These are phyloP conservation scores for Mus musculus DNA, from an alignment of 2,113 vertebrate species.

Conservation along the genomic window DNA sequence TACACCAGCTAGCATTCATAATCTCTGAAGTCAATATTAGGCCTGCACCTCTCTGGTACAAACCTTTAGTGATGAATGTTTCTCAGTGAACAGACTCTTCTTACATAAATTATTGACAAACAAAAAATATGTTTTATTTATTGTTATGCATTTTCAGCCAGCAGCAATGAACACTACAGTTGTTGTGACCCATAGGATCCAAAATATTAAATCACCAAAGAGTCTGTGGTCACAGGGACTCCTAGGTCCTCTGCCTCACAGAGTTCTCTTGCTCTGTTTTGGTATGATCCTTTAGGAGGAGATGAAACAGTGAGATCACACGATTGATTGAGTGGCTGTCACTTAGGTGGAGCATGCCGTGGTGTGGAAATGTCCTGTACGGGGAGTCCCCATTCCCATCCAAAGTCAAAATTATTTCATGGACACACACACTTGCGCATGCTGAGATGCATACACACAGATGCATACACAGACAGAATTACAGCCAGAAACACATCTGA, in stretches of 20 bases:
- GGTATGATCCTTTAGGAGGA: slow-evolving; percentile 13
- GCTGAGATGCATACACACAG: background rate
- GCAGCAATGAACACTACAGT: background rate
- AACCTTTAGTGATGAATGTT: background rate
- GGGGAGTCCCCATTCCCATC: background rate
- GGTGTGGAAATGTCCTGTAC: background rate
- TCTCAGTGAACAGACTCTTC: background rate
- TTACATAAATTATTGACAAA: background rate
- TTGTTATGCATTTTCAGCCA: background rate
- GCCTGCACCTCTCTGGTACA: background rate
- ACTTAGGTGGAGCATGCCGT: background rate
- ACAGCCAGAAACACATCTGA: background rate
- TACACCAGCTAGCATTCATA: background rate
- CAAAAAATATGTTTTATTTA: background rate
- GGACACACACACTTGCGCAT: background rate
- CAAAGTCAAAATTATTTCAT: background rate
- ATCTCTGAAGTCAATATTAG: background rate
- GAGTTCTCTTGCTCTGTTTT: background rate
- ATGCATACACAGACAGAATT: background rate
- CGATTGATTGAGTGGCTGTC: background rate
- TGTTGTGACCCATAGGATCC: background rate
- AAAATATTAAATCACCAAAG: background rate
- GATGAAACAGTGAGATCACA: background rate
- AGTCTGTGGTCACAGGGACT: background rate
- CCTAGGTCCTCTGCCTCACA: background rate